Evolutionary conservation across 2,797 vertebrate genomes (phyloP).

Genomic region (Carapus acus): DNA sequence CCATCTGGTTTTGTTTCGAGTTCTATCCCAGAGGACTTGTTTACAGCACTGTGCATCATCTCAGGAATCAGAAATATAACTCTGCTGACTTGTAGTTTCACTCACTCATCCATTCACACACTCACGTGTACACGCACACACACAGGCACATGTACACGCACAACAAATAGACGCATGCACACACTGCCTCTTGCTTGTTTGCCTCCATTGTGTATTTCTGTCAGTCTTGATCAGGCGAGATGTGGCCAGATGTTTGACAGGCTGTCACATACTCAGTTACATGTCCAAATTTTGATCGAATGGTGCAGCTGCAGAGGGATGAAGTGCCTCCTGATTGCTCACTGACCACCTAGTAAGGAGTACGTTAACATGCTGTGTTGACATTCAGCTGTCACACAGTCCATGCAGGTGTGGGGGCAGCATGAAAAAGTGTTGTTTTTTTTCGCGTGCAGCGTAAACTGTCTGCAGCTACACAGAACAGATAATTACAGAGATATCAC

Average conservation of each 20-base stretch:
- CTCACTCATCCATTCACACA: constrained; percentile 31
- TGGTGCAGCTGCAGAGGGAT: constrained; percentile 25
- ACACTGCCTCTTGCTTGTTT: constrained; percentile 42
- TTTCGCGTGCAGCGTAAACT: neutral
- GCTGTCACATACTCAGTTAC: constrained; percentile 12
- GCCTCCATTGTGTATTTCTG: constrained; percentile 41
- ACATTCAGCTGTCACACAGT: neutral
- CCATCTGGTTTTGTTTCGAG: constrained; percentile 56
- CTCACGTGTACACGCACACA: constrained; percentile 25
- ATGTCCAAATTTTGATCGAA: constrained; percentile 27
- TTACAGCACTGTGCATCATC: constrained; percentile 59
- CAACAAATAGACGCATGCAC: constrained; percentile 41
- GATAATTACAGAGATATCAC: constrained; percentile 22
- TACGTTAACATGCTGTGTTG: neutral
- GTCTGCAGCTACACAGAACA: constrained; percentile 10
- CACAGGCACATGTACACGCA: constrained; percentile 38
- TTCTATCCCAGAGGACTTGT: constrained; percentile 55
- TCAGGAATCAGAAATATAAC: constrained; percentile 46
- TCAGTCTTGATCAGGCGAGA: constrained; percentile 20
- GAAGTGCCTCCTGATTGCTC: constrained; percentile 6
- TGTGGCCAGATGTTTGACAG: constrained; percentile 40
- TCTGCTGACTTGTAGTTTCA: constrained; percentile 33
- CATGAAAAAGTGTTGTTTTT: constrained; percentile 16
- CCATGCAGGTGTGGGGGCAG: neutral
- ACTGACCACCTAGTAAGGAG: neutral